Conservation (phyloP, 1,140 invertebrate species). For the Pygmarrhopalites habei region DNA sequence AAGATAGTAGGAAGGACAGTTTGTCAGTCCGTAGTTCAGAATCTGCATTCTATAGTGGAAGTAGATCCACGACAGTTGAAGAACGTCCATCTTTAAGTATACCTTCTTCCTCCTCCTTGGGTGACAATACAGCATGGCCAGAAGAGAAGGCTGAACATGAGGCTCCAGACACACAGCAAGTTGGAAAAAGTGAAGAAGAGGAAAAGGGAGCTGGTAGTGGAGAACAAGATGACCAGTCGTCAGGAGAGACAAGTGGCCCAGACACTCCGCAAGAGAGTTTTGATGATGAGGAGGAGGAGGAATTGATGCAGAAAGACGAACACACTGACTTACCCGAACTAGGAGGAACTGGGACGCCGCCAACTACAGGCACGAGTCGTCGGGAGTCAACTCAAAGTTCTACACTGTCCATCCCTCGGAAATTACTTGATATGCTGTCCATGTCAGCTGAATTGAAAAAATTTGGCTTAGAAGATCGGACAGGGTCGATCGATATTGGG, state of each 20-base stretch:
- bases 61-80: constrained; percentile 40
- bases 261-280: constrained; percentile 60
- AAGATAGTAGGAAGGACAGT: constrained; percentile 21
- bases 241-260: constrained; percentile 76
- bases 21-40: constrained; percentile 33
- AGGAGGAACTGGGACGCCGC: constrained; percentile 21
- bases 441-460: constrained; percentile 33
- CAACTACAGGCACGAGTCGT: constrained; percentile 22
- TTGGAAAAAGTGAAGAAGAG: constrained; percentile 42
- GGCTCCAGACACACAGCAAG: constrained; percentile 21
- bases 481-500: constrained; percentile 24
- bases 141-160: constrained; percentile 38
- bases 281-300: constrained; percentile 58
- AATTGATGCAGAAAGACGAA: constrained; percentile 40
- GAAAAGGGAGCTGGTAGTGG: constrained; percentile 41
- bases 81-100: constrained; percentile 39
- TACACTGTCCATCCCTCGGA: constrained; percentile 35
- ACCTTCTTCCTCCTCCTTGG: constrained; percentile 32
- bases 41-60: constrained; percentile 30
- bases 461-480: constrained; percentile 26
- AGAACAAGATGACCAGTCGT: constrained; percentile 51
- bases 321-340: constrained; percentile 42
- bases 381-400: constrained; percentile 33
- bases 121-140: constrained; percentile 31
- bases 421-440: constrained; percentile 39